Base-by-base conservation (phyloP, 2,888 invertebrate genomes). In the Empis livida region DNA sequence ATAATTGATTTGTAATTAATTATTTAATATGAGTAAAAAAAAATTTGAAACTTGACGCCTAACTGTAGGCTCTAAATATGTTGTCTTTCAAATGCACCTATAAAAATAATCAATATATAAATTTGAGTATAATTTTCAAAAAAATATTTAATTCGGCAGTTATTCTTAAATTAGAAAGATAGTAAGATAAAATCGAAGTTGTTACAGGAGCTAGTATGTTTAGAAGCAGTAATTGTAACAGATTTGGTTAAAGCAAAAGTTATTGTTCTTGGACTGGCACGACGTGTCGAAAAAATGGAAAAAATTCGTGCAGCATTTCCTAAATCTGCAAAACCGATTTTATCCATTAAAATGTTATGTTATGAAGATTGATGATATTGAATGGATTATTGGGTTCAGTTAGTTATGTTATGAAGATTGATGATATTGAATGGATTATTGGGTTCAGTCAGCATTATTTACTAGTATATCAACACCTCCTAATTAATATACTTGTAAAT, bases 121-220 rank as follows among this genome's bases (percentile, higher is more conserved):
- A 27, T 27, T n/a, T 27, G 8, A 8, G 23, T 27, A 27, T 9
- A 27, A 8, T 27, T 27, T 27, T 45, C 40, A 32, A 49, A 51
- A 41, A 47, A 49, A 49, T 44, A 32, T 14, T 46, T 43, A 31
- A 30, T 10, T 14, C 31, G 42, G 32, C 41, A 49, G 27, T 43
- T 49, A 10, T 40, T 45, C 14, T 32, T 49, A 23, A 49, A 46
- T 20, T 27, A 73, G 75, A 78, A 16, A 71, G 74, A 23, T 77
- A 76, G 74, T 54, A 57, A 4, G 76, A 76, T 48, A 74, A 75
- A 56, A 73, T 76, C 0, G 79, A 78, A 0, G 71, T 80, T 15
- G 76, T 80, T 43, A 80, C 79, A 1, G 80, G 80, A 14, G 78
- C 78, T 15, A 79, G 78, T 59, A 70, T 73, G 79, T 5, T 79